Base-by-base conservation (phyloP, 2,113 vertebrate species). In the Calypte anna region DNA sequence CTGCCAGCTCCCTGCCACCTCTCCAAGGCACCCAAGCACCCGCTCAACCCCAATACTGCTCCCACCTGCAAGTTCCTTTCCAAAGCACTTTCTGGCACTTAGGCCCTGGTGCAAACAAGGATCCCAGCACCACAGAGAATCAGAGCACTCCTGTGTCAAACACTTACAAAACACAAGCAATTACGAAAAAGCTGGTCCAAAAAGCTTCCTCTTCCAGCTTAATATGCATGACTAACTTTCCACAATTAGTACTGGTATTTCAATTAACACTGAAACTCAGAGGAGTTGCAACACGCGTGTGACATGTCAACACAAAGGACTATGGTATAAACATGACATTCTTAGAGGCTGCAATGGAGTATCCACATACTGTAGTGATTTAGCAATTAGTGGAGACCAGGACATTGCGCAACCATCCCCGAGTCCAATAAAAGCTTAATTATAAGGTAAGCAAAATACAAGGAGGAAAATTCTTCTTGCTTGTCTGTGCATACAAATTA, bases 221-320 rank as follows among this genome's bases (percentile, higher is more conserved):
- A 4, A 67, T 51, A 22, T 67, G 91, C 82, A 40, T 95, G 91
- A 94, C 84, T 85, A 94, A 82, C 53, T 57, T 77, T 77, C 91
- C 87, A 89, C 82, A 94, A 86, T 82, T 94, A 86, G 72, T 23
- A 5, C 40, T 28, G 22, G 46, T 67, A 53, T 75, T 86, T 75
- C 74, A 91, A 87, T 91, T 66, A 79, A 73, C 58, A n/a, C 6
- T 28, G 66, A 51, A 74, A 73, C 67, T 61, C 78, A 16, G 58
- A 94, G 48, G 28, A 53, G 62, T 84, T 92, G 70, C 78, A 38
- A 91, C 93, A 87, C 0, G 31, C 24, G 6, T 67, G 63, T 87
- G 83, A 62, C 9, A 7, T 14, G 62, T 68, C 72, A 70, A 55
- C 50, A 48, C 22, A 40, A 80, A 69, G 50, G 33, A 61, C 67